A percentile compares a stretch with the other conserved stretches of the same genome.
phyloP scores from a whole-genome alignment of 2,797 vertebrate species.

The Sebastes alutus region DNA sequence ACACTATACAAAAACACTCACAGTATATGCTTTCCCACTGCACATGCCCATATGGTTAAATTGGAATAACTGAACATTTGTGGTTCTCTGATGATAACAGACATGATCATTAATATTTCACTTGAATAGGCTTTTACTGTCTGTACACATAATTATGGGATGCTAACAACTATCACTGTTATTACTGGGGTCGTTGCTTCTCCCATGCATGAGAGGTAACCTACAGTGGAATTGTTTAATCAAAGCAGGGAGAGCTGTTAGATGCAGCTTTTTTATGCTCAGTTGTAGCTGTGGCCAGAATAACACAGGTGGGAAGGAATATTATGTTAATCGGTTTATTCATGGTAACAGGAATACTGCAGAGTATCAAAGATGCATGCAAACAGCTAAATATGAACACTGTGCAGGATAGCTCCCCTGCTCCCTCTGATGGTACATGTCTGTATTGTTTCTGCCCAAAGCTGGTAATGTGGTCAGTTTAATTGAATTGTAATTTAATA shows the following conservation, averaged over 20 bases:
- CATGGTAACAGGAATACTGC: constrained; percentile 33
- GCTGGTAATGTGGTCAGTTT: constrained; percentile 19
- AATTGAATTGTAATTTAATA: background rate
- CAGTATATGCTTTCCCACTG: background rate
- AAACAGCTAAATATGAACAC: constrained; percentile 15
- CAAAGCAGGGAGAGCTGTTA: background rate
- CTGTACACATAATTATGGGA: background rate
- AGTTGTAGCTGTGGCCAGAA: constrained; percentile 1
- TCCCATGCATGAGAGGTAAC: background rate
- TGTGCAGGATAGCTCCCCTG: constrained; percentile 24
- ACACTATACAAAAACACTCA: background rate
- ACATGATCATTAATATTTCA: background rate
- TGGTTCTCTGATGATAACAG: constrained; percentile 3
- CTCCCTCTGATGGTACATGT: constrained; percentile 55
- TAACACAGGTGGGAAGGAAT: constrained; percentile 20
- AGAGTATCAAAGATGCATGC: constrained; percentile 33
- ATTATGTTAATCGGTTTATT: constrained; percentile 33
- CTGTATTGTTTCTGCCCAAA: constrained; percentile 23
- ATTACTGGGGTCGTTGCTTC: background rate
- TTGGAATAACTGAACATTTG: background rate
- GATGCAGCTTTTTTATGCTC: constrained; percentile 3
- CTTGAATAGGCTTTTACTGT: background rate
- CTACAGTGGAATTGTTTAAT: background rate
- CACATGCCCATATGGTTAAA: background rate
- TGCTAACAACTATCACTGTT: background rate